A percentile compares a stretch with the other conserved stretches of the same genome.
phyloP scores from a whole-genome alignment of 2,888 invertebrate species.

The Charanyca ferruginea region DNA sequence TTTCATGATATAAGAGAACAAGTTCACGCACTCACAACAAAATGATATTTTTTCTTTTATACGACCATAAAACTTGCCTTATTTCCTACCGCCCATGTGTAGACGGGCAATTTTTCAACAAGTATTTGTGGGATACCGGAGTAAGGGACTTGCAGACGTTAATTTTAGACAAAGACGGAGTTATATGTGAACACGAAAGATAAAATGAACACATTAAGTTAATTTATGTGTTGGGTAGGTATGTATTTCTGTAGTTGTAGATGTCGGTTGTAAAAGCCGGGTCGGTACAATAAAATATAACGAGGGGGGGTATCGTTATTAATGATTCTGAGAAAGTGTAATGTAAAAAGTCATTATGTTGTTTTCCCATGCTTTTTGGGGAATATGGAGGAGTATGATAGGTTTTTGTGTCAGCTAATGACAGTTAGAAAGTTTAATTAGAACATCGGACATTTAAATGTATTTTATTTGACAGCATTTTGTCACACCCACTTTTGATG shows the following conservation, averaged over 20 bases:
- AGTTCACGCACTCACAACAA: slow-evolving; percentile 74
- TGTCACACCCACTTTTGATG: background rate
- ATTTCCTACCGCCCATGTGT: slow-evolving; percentile 50
- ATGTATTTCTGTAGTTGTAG: slow-evolving; percentile 65
- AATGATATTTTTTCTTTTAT: slow-evolving; percentile 71
- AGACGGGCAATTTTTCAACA: slow-evolving; percentile 79
- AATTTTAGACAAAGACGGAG: slow-evolving; percentile 82
- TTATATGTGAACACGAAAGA: slow-evolving; percentile 72
- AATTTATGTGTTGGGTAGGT: slow-evolving; percentile 79
- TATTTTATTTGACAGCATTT: background rate
- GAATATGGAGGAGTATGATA: background rate
- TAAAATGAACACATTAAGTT: slow-evolving; percentile 79
- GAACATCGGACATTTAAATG: background rate
- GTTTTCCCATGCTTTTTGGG: slow-evolving; percentile 19
- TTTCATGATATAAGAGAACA: slow-evolving; percentile 73
- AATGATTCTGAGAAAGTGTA: slow-evolving; percentile 50
- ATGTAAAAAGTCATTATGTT: slow-evolving; percentile 44
- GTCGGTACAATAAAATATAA: slow-evolving; percentile 56
- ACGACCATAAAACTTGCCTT: slow-evolving; percentile 61
- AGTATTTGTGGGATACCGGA: slow-evolving; percentile 74
- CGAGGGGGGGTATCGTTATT: slow-evolving; percentile 47
- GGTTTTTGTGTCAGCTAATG: background rate
- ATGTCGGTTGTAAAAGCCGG: slow-evolving; percentile 42
- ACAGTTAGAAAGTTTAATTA: background rate
- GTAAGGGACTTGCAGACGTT: slow-evolving; percentile 75